Evolutionary conservation across 1,140 invertebrate genomes (phyloP).

Genomic region (Drosophila cardini): DNA sequence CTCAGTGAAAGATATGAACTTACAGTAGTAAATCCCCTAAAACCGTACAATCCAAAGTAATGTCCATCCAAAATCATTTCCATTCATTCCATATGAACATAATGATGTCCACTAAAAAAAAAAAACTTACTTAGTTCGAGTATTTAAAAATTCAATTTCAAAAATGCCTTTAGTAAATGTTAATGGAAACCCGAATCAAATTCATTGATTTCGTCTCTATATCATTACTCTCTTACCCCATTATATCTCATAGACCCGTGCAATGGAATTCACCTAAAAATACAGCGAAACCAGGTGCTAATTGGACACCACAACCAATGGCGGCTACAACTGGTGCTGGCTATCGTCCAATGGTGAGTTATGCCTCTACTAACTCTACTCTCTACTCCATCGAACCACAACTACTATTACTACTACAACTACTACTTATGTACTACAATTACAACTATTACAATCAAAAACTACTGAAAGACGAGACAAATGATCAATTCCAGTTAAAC

Average conservation of each 20-base stretch:
- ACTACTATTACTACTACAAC: slow-evolving; percentile 41
- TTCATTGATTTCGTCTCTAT: slow-evolving; percentile 77
- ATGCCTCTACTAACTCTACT: slow-evolving; percentile 68
- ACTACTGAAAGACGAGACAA: slow-evolving; percentile 29
- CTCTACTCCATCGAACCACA: slow-evolving; percentile 61
- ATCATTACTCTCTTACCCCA: slow-evolving; percentile 82
- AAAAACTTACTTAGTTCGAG: slow-evolving; percentile 20
- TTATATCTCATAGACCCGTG: slow-evolving; percentile 87
- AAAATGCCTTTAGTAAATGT: slow-evolving; percentile 30
- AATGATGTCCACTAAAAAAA: slow-evolving; percentile 16
- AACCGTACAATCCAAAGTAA: slow-evolving; percentile 1
- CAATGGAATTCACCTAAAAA: slow-evolving; percentile 95
- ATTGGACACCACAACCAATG: slow-evolving; percentile 94
- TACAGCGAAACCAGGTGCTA: slow-evolving; percentile 90
- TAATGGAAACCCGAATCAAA: slow-evolving; percentile 40
- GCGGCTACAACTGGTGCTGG: slow-evolving; percentile 93
- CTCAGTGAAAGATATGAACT: not conserved
- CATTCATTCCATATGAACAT: slow-evolving; percentile 60
- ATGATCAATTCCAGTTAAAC: slow-evolving; percentile 33
- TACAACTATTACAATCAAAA: slow-evolving; percentile 39
- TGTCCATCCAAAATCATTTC: slow-evolving; percentile 6
- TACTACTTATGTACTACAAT: slow-evolving; percentile 39
- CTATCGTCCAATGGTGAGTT: slow-evolving; percentile 93
- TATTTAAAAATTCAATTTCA: slow-evolving; percentile 1
- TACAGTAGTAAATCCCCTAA: not conserved